phyloP scores from a whole-genome alignment of 2,888 invertebrate genomes.

The Thumatha senex region DNA sequence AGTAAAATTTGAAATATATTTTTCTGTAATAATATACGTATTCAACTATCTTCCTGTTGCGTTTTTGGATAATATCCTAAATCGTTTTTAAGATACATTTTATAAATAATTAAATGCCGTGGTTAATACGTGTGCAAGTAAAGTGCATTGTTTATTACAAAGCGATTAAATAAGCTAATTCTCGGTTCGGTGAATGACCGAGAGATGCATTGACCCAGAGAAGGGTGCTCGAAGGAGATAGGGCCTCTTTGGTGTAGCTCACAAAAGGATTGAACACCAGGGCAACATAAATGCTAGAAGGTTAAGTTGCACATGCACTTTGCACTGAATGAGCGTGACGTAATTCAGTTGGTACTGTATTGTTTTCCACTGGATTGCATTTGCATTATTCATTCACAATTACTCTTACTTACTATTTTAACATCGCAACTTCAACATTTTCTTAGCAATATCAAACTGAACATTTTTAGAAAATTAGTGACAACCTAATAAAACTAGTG shows the following conservation, averaged over 20 bases:
- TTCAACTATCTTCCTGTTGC: too few relatives aligned
- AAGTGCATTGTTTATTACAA: too few relatives aligned
- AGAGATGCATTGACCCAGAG: constrained; percentile 76
- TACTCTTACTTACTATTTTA: background rate
- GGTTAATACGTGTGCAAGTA: too few relatives aligned
- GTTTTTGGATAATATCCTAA: too few relatives aligned
- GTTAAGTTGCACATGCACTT: constrained; percentile 80
- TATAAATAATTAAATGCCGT: too few relatives aligned
- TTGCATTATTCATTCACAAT: constrained; percentile 32
- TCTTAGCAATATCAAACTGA: too few relatives aligned
- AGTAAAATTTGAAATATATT: too few relatives aligned
- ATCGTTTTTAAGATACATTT: too few relatives aligned
- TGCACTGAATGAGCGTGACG: constrained; percentile 80
- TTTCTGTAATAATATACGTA: too few relatives aligned
- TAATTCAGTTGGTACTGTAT: constrained; percentile 69
- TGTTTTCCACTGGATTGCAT: constrained; percentile 70
- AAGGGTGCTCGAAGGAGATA: constrained; percentile 81
- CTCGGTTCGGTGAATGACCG: constrained; percentile 65
- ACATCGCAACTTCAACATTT: too few relatives aligned
- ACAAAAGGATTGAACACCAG: constrained; percentile 80
- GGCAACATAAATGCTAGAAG: constrained; percentile 73
- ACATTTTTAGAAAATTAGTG: too few relatives aligned
- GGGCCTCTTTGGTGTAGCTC: constrained; percentile 81
- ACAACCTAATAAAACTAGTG: too few relatives aligned
- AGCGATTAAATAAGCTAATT: constrained; percentile 30